These are phyloP conservation scores for Rhinogobius similis DNA, from an alignment of 2,113 vertebrate species.

Conservation along the genomic window DNA sequence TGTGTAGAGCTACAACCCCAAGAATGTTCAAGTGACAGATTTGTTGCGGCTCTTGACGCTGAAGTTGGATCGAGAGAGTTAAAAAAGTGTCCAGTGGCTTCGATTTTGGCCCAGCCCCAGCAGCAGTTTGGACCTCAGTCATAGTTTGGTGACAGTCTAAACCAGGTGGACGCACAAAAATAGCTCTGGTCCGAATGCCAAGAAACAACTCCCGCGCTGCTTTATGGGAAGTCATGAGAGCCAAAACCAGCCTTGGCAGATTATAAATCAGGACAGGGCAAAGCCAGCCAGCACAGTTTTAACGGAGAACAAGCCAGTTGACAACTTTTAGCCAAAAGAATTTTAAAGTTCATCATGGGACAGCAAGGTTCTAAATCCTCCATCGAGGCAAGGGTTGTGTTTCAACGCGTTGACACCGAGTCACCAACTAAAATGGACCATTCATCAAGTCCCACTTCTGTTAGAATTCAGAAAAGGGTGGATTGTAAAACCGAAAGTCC, in stretches of 20 bases:
- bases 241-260: slow-evolving; percentile 1
- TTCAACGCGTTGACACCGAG: slow-evolving; percentile 28
- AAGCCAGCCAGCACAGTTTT: neutral
- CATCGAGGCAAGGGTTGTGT: slow-evolving; percentile 48
- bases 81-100: too few species aligned
- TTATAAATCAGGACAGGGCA: slow-evolving; percentile 26
- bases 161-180: slow-evolving; percentile 68
- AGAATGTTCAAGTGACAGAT: slow-evolving; percentile 10
- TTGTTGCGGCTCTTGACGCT: slow-evolving; percentile 1
- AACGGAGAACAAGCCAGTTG: neutral
- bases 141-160: neutral
- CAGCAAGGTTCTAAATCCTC: slow-evolving; percentile 67
- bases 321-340: neutral
- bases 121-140: neutral
- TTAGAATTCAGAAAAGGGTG: slow-evolving; percentile 43
- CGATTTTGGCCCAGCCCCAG: too few species aligned
- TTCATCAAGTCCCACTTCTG: slow-evolving; percentile 17
- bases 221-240: slow-evolving; percentile 58
- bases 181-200: slow-evolving; percentile 51
- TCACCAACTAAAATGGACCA: slow-evolving; percentile 33
- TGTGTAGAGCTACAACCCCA: too few species aligned
- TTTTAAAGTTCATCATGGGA: slow-evolving; percentile 61
- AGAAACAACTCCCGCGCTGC: neutral
- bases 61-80: neutral
- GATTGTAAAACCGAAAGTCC: neutral